These are phyloP conservation scores for Osmoderma eremita DNA, from an alignment of 2,888 invertebrate genomes.

Conservation along the genomic window DNA sequence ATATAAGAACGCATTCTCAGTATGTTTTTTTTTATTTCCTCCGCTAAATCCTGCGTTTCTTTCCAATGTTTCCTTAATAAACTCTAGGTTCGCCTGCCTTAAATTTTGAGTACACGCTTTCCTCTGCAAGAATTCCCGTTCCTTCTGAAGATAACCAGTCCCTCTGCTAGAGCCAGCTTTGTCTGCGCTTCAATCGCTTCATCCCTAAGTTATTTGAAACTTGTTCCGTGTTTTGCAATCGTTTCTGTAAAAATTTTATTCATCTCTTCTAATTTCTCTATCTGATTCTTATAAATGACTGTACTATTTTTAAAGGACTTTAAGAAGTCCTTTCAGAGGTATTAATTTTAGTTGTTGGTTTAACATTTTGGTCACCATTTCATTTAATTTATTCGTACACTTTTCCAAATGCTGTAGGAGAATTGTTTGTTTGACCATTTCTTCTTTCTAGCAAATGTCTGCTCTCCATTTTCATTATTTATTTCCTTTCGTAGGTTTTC, in stretches of 20 bases:
- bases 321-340: slow-evolving; percentile 83
- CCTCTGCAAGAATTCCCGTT: slow-evolving; percentile 80
- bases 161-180: slow-evolving; percentile 79
- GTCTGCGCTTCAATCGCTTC: slow-evolving; percentile 79
- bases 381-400: slow-evolving; percentile 79
- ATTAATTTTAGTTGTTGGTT: slow-evolving; percentile 82
- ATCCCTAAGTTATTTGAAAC: slow-evolving; percentile 80
- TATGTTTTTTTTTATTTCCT: slow-evolving; percentile 80
- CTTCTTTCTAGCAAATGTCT: slow-evolving; percentile 87
- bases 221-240: slow-evolving; percentile 88
- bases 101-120: slow-evolving; percentile 83
- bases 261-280: slow-evolving; percentile 84
- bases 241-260: slow-evolving; percentile 83
- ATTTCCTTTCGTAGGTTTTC: slow-evolving; percentile 73
- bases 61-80: slow-evolving; percentile 89
- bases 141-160: slow-evolving; percentile 76
- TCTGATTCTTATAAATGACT: slow-evolving; percentile 86
- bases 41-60: slow-evolving; percentile 81
- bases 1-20: slow-evolving; percentile 81
- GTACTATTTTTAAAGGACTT: slow-evolving; percentile 77
- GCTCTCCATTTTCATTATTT: slow-evolving; percentile 81
- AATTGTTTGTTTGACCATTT: slow-evolving; percentile 82
- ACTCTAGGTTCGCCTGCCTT: slow-evolving; percentile 85
- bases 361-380: slow-evolving; percentile 80
- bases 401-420: slow-evolving; percentile 85